Percentiles rank a stretch among this genome's conserved stretches.
phyloP scores from a whole-genome alignment of 2,113 vertebrate species.

The Centropus unirufus region DNA sequence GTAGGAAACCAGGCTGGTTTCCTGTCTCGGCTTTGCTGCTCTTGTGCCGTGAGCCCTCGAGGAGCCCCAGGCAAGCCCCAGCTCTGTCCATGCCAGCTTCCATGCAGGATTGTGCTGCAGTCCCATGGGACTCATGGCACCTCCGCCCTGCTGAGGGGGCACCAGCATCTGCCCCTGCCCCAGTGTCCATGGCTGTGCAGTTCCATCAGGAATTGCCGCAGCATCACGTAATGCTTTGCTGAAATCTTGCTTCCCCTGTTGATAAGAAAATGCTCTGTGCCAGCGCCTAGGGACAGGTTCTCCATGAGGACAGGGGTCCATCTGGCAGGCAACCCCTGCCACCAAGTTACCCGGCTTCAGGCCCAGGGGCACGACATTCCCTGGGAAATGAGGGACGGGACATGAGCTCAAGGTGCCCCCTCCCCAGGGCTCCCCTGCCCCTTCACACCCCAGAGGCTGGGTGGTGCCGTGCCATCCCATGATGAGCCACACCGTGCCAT shows the following conservation, averaged over 20 bases:
- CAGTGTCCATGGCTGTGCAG: accelerated
- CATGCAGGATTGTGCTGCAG: accelerated
- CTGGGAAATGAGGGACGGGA: neutral
- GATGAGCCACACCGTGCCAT: neutral
- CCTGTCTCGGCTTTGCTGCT: neutral
- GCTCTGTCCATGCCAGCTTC: neutral
- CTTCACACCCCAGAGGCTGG: neutral
- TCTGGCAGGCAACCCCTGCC: neutral
- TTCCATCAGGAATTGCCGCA: accelerated
- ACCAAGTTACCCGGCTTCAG: neutral
- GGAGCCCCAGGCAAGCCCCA: neutral
- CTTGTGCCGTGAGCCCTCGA: accelerated
- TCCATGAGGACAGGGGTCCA: neutral
- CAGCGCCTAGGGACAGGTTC: neutral
- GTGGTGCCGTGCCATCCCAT: neutral
- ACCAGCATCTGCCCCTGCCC: accelerated
- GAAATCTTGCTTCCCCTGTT: neutral
- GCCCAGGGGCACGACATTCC: neutral
- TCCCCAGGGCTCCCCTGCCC: neutral
- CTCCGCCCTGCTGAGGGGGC: neutral
- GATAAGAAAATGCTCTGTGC: conserved; percentile 9
- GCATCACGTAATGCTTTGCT: neutral
- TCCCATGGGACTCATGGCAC: accelerated
- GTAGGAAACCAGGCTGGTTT: neutral
- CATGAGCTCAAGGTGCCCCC: no score